A percentile compares a stretch with the other conserved stretches of the same genome.
These are phyloP conservation scores for Ctenosaura bakeri DNA, from an alignment of 2,797 vertebrate genomes.

Conservation along the genomic window DNA sequence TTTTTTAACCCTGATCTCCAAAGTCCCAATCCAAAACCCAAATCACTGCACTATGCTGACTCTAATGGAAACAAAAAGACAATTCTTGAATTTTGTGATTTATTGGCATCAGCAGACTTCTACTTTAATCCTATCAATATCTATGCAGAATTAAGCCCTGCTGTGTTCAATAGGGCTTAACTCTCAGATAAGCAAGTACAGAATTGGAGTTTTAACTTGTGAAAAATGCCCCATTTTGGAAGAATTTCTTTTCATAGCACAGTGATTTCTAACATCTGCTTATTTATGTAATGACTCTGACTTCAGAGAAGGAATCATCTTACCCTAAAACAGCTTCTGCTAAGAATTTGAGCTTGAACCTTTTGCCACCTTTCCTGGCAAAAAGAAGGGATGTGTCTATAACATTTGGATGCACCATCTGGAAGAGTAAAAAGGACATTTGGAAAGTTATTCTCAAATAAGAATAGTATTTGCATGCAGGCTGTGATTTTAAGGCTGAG, in stretches of 20 bases:
- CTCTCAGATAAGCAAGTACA: neutral
- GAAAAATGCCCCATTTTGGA: neutral
- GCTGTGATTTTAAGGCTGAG: neutral
- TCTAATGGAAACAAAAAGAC: no score
- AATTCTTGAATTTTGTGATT: no score
- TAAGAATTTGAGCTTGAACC: constrained; percentile 90
- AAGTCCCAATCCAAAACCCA: no score
- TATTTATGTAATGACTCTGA: neutral
- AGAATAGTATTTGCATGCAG: neutral
- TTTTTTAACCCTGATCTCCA: no score
- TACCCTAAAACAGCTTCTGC: constrained; percentile 88
- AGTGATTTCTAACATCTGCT: neutral
- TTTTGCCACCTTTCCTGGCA: constrained; percentile 81
- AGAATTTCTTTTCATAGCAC: no score
- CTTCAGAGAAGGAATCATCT: constrained; percentile 60
- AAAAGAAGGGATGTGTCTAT: constrained; percentile 93
- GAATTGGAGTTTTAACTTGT: neutral
- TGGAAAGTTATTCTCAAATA: constrained; percentile 23
- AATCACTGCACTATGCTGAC: no score
- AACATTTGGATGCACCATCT: constrained; percentile 90
- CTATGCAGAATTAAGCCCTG: neutral
- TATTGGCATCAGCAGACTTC: no score
- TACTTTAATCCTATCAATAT: neutral
- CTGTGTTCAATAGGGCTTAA: neutral
- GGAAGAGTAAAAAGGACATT: constrained; percentile 34